Evolutionary conservation across 2,797 vertebrate species (phyloP), one percentile per base, ranked within the genome.

Genomic region (Jordanella pulchra): DNA sequence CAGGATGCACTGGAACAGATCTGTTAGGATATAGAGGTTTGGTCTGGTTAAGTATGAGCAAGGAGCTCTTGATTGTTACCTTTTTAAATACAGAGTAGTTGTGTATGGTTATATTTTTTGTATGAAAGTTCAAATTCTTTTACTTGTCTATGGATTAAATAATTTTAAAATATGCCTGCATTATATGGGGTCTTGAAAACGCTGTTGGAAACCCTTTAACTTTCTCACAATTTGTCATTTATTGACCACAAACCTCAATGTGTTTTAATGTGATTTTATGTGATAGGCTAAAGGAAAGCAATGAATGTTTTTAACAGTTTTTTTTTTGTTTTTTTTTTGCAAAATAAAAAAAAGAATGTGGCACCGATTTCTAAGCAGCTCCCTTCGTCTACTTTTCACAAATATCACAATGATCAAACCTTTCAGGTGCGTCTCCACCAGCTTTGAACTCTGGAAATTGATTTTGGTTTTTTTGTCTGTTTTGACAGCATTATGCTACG

Each of bases 1-100:
- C 32, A 67, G 58, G 21, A 66, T n/a, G 18, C 23, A 17, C 25
- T 12, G 6, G n/a, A n/a, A 50, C 42, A 67, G 50, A 44, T 54
- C 58, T 63, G 27, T 63, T 30, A 21, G 18, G 45, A 67, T 39
- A 44, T 47, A 72, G 67, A 17, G 17, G 21, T 67, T 67, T 28
- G 72, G 51, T 72, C 61, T 67, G 39, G 1, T 55, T 55, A 53
- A 35, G 77, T 14, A 55, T 25, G 56, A 7, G 30, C 13, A 0
- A 28, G 60, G 27, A 32, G 18, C 58, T 51, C 56, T 64, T 44
- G 3, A n/a, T 6, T 65, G 58, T 42, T 13, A 13, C 35, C 13
- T 63, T 15, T 6, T 42, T 25, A n/a, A 48, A 48, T 45, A 45
- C 67, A 18, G 45, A 42, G n/a, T 21, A 30, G 64, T 47, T 11